A percentile compares a stretch with the other conserved stretches of the same genome.
These are phyloP conservation scores for Corbicula japonica DNA, from an alignment of 2,888 invertebrate genomes.

Conservation along the genomic window DNA sequence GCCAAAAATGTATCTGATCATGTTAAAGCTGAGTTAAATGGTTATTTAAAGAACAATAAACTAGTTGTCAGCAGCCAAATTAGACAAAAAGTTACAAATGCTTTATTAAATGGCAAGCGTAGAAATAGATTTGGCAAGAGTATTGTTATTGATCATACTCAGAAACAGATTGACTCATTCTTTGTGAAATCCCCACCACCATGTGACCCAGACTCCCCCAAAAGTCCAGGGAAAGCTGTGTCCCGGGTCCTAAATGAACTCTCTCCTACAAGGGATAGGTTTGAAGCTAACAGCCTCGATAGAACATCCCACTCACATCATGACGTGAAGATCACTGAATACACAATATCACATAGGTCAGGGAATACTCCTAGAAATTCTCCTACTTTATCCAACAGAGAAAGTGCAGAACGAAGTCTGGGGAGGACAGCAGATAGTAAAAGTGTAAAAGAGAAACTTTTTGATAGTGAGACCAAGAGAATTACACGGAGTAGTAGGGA, in stretches of 20 bases:
- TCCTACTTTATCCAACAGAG: conserved; percentile 31
- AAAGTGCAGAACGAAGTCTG: conserved; percentile 21
- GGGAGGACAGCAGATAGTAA: conserved; percentile 31
- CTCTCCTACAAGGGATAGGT: conserved; percentile 71
- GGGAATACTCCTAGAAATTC: conserved; percentile 49
- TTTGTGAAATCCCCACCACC: conserved; percentile 54
- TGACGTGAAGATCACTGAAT: conserved; percentile 27
- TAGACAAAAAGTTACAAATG: conserved; percentile 71
- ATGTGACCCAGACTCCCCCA: conserved; percentile 52
- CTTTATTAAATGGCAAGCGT: conserved; percentile 65
- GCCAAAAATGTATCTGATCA: conserved; percentile 69
- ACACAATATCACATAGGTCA: conserved; percentile 55
- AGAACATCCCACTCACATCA: conserved; percentile 26
- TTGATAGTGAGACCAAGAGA: conserved; percentile 43
- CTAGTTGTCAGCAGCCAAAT: conserved; percentile 69
- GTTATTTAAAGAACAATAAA: conserved; percentile 68
- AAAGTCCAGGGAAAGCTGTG: conserved; percentile 58
- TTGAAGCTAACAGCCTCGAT: conserved; percentile 64
- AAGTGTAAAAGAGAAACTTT: conserved; percentile 58
- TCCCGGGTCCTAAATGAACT: conserved; percentile 75
- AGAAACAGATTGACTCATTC: conserved; percentile 63
- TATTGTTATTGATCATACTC: conserved; percentile 58
- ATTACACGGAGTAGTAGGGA: conserved; percentile 61
- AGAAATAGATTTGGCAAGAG: conserved; percentile 66
- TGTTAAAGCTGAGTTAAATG: conserved; percentile 67